Percentiles rank a stretch among this genome's conserved stretches.
These are phyloP conservation scores for Atta colombica DNA, from an alignment of 1,140 invertebrate genomes.

Conservation along the genomic window DNA sequence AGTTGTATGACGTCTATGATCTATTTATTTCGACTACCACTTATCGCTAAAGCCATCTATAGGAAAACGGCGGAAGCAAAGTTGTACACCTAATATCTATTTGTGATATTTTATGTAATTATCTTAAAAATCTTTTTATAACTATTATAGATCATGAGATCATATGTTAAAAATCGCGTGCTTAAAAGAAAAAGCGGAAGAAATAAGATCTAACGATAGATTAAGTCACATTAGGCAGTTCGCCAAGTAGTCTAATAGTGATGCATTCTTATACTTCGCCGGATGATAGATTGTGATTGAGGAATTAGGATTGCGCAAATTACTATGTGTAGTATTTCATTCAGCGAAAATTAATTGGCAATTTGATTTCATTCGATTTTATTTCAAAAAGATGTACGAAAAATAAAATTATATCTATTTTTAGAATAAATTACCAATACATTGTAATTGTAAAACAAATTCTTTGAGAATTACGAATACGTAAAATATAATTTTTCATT, in stretches of 20 bases:
- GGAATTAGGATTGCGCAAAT: conserved; percentile 44
- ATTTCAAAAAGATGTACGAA: neutral
- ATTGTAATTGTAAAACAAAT: neutral
- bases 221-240: conserved; percentile 61
- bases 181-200: neutral
- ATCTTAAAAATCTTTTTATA: neutral
- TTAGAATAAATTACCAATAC: neutral
- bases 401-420: neutral
- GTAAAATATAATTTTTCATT: conserved; percentile 18
- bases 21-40: too few species aligned
- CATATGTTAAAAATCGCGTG: neutral
- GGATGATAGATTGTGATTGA: conserved; percentile 62
- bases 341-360: neutral
- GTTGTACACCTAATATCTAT: too few species aligned
- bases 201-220: conserved; percentile 55
- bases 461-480: neutral
- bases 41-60: too few species aligned
- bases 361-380: neutral
- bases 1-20: too few species aligned
- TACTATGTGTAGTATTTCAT: conserved; percentile 35
- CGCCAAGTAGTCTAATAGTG: conserved; percentile 67
- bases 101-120: neutral
- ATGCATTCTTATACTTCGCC: conserved; percentile 70
- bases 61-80: too few species aligned
- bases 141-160: neutral